Evolutionary conservation across 2,888 invertebrate species (phyloP).

Genomic region (Ennomos fuscantarius): DNA sequence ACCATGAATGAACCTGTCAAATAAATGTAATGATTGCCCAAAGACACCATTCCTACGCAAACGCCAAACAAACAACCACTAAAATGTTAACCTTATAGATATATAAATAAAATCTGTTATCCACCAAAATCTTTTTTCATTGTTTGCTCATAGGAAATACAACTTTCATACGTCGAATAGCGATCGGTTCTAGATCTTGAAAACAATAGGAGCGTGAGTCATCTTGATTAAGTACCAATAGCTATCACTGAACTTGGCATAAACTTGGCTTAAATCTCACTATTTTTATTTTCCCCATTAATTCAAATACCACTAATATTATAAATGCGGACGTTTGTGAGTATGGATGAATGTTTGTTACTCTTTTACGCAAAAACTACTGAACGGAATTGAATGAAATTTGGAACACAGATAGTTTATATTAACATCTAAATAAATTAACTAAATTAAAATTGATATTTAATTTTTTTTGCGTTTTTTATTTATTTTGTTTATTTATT

Average conservation of each 20-base stretch:
- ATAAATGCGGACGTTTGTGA: no score
- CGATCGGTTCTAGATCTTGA: conserved; percentile 10
- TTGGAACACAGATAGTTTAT: no score
- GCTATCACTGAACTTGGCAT: not conserved
- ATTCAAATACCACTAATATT: no score
- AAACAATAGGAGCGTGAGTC: conserved; percentile 3
- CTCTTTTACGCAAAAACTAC: no score
- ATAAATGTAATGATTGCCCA: conserved; percentile 30
- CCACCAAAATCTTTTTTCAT: not conserved
- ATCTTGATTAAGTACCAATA: no score
- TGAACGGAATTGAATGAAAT: no score
- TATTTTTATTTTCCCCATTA: not conserved
- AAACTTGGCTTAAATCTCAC: not conserved
- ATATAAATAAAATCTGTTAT: conserved; percentile 7
- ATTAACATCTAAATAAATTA: no score
- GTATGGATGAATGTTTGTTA: no score
- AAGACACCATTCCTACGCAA: conserved; percentile 34
- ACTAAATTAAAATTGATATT: no score
- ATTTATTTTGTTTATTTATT: no score
- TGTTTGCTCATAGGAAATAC: conserved; percentile 28
- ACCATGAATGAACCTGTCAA: conserved; percentile 41
- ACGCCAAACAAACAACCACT: conserved; percentile 22
- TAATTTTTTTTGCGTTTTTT: no score
- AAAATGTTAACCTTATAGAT: conserved; percentile 8
- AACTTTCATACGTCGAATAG: conserved; percentile 23